Evolutionary conservation across 2,888 invertebrate genomes (phyloP), one percentile per base, ranked within the genome.

Genomic region (Coelogynopora nodosa): DNA sequence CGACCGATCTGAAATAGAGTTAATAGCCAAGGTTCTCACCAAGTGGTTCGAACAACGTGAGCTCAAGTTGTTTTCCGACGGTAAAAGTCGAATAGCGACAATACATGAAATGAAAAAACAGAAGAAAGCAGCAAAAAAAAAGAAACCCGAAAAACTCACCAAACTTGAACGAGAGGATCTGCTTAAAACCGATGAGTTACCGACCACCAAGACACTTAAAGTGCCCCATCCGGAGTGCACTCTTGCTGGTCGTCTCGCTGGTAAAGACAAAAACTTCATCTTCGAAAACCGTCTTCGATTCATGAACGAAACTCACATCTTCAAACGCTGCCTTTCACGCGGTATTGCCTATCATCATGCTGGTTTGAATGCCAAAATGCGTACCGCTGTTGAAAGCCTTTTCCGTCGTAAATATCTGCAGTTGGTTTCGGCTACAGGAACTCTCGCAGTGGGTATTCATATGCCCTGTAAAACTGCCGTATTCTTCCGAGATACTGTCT

Each of bases 391-490:
- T 27, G 86, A 86, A 82, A 74, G 74, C 30, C 28, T 86, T 2
- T 86, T 86, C 31, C 31, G 86, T 49, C 27, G 82, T 31, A 84
- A 84, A 49, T 49, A 49, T 18, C 18, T 49, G 18, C 86, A 86
- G 49, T 30, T 86, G 28, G 86, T 86, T 23, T 84, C 83, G 49
- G 86, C 86, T 0, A 86, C 86, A 18, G 82, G 29, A 84, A 86
- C 86, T 28, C 29, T 87, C 30, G 87, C 87, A 10, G 27, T 86
- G 30, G 87, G 87, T n/a, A 67, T 87, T n/a, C 87, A 87, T 30
- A 86, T 87, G 86, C 87, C 87, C n/a, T 86, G 86, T 49, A 87
- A 86, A 86, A 86, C 86, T 26, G 87, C 84, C 0, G 86, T 83
- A 0, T 87, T 87, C 30, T 23, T 86, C n/a, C 31, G 84, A 30